phyloP scores from a whole-genome alignment of 2,888 invertebrate species.

The Dioctria linearis region DNA sequence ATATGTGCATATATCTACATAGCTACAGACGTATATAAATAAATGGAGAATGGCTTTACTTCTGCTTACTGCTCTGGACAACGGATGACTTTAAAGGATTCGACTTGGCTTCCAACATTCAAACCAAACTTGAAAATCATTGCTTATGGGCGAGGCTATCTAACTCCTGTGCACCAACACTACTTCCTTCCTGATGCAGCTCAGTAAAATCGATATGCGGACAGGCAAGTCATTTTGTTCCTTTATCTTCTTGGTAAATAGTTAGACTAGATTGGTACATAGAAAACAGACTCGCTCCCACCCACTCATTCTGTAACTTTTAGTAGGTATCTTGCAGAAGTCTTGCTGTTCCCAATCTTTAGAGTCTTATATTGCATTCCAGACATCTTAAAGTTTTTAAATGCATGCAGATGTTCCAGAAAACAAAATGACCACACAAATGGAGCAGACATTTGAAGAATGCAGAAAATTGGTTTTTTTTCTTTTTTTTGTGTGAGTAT shows the following conservation, averaged over 20 bases:
- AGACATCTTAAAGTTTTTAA: constrained; percentile 19
- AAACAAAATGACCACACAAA: not conserved
- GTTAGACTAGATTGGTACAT: not conserved
- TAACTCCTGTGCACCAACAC: not conserved
- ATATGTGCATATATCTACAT: too few species aligned
- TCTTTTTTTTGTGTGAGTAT: too few species aligned
- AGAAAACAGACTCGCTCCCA: not conserved
- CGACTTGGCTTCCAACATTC: not conserved
- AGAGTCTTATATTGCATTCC: constrained; percentile 10
- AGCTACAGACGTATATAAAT: too few species aligned
- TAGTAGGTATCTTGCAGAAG: not conserved
- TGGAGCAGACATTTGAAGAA: constrained; percentile 1
- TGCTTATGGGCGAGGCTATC: constrained; percentile 12
- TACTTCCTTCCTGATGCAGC: not conserved
- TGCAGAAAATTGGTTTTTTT: not conserved
- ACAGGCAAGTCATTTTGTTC: not conserved
- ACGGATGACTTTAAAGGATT: not conserved
- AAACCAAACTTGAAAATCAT: not conserved
- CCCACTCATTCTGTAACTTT: not conserved
- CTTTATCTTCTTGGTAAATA: not conserved
- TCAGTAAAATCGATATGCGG: constrained; percentile 2
- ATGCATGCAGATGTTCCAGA: constrained; percentile 1
- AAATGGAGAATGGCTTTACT: not conserved
- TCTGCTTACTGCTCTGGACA: not conserved
- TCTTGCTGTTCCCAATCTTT: constrained; percentile 11